phyloP scores from a whole-genome alignment of 2,888 invertebrate species.

The Priocnemis perturbator region DNA sequence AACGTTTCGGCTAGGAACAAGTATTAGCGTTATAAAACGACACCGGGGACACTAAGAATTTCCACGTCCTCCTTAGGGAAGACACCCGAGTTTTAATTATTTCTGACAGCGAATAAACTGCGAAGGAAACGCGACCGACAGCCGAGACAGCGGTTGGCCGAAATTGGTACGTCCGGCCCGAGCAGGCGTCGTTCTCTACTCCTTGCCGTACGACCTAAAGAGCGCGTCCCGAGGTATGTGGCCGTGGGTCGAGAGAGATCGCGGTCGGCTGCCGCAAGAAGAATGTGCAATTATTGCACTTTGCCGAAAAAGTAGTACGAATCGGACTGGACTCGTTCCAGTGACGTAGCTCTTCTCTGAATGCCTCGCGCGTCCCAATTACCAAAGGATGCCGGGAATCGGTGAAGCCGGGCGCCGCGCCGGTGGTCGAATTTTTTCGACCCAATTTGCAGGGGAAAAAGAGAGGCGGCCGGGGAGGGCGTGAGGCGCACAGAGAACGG shows the following conservation, averaged over 20 bases:
- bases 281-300: slow-evolving; percentile 41
- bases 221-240: no score
- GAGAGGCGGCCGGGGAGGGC: slow-evolving; percentile 1
- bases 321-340: slow-evolving; percentile 7
- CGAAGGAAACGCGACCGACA: not conserved
- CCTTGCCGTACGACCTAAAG: no score
- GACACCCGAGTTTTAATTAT: not conserved
- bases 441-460: slow-evolving; percentile 15
- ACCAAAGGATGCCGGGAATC: not conserved
- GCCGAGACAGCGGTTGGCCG: not conserved
- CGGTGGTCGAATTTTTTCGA: slow-evolving; percentile 41
- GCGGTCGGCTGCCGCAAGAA: slow-evolving; percentile 8
- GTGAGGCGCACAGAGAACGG: not conserved
- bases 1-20: no score
- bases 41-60: no score
- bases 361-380: slow-evolving; percentile 25
- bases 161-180: no score
- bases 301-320: slow-evolving; percentile 17
- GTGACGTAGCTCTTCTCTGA: slow-evolving; percentile 18
- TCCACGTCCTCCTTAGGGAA: not conserved
- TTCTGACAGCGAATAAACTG: not conserved
- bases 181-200: no score
- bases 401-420: not conserved
- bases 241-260: no score
- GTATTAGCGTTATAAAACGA: no score